A percentile compares a stretch with the other conserved stretches of the same genome.
phyloP scores from a whole-genome alignment of 2,113 vertebrate genomes.

The Gopherus evgoodei region DNA sequence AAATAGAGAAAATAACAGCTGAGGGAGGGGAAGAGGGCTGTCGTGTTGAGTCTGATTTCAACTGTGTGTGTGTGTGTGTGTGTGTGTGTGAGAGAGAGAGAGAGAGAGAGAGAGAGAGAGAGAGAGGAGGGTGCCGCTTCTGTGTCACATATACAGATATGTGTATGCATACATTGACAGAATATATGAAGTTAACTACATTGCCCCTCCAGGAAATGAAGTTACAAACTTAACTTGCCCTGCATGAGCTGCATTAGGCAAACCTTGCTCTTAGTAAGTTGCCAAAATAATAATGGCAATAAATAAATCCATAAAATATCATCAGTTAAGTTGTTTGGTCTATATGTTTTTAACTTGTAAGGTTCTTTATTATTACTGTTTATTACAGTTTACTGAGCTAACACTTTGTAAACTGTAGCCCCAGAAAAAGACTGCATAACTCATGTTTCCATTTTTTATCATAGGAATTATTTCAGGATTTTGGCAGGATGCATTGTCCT shows the following conservation, averaged over 20 bases:
- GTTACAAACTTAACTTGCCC: background rate
- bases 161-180: background rate
- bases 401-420: slow-evolving; percentile 26
- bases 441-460: slow-evolving; percentile 57
- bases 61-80: no score
- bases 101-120: no score
- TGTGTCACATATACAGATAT: background rate
- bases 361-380: background rate
- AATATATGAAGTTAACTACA: no score
- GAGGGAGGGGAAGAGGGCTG: background rate
- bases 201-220: background rate
- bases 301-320: background rate
- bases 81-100: no score
- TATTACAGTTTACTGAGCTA: background rate
- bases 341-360: background rate
- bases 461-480: slow-evolving; percentile 10
- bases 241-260: background rate
- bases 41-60: background rate
- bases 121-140: background rate
- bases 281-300: background rate
- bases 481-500: background rate
- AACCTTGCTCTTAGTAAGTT: background rate
- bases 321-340: background rate
- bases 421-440: slow-evolving; percentile 14
- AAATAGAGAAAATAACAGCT: background rate